These are phyloP conservation scores for Porphyrio hochstetteri DNA, from an alignment of 2,113 vertebrate species.

Conservation along the genomic window DNA sequence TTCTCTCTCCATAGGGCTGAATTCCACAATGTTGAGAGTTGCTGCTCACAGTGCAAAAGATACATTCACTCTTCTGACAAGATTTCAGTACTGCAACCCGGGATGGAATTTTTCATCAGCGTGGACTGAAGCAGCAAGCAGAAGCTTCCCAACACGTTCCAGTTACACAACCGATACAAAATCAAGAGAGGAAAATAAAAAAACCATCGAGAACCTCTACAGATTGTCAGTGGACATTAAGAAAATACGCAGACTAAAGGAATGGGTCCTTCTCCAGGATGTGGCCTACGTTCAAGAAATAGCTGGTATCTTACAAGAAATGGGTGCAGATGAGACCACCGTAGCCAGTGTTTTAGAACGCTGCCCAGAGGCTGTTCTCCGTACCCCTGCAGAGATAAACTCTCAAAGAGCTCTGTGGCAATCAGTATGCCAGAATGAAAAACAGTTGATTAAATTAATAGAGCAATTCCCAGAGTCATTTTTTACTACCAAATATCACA, in stretches of 20 bases:
- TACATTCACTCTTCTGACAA: background rate
- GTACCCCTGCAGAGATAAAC: conserved; percentile 77
- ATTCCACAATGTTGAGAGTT: background rate
- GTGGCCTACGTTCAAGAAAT: conserved; percentile 82
- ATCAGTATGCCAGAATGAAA: conserved; percentile 81
- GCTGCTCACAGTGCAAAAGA: background rate
- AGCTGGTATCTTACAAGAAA: conserved; percentile 77
- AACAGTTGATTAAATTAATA: conserved; percentile 85
- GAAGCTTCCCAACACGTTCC: background rate
- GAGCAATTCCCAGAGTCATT: conserved; percentile 92
- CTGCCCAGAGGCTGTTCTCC: conserved; percentile 88
- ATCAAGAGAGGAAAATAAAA: conserved; percentile 78
- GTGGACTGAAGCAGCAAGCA: background rate
- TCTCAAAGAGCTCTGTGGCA: conserved; percentile 85
- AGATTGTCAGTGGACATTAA: conserved; percentile 84
- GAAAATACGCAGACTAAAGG: conserved; percentile 86
- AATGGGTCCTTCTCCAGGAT: conserved; percentile 85
- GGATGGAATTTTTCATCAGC: background rate
- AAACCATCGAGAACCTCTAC: conserved; percentile 79
- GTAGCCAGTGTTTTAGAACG: conserved; percentile 82
- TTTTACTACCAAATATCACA: conserved; percentile 80
- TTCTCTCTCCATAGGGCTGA: background rate
- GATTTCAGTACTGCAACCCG: background rate
- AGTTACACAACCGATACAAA: conserved; percentile 1
- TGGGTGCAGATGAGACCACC: conserved; percentile 78